Base-by-base conservation (phyloP, 2,113 vertebrate genomes). In the Gymnarchus niloticus region DNA sequence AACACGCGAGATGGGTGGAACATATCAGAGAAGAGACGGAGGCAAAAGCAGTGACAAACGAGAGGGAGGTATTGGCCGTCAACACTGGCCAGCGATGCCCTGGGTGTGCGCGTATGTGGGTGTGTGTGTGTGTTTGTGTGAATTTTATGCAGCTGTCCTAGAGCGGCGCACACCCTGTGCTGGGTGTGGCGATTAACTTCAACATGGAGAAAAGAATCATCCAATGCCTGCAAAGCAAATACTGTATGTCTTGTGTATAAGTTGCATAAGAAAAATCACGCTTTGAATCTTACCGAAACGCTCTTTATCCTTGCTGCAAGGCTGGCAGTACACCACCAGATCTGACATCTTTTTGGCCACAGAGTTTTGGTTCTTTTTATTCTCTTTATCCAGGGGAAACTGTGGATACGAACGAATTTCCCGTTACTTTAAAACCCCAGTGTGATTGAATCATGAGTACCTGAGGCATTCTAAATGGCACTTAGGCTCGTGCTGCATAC, bases 281-380 rank as follows among this genome's bases (percentile, higher is more conserved):
- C n/a, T n/a, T n/a, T 56, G 19, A 2, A 28, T 78, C 2, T 87
- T 94, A 99, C 98, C 96, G 89, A 99, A 95, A 73, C 95, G 95
- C 85, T 99, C 97, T 89, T 99, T 99, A 81, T 97, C 96, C 92
- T 98, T 98, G 94, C 97, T 98, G 85, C 95, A 96, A 0, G 97
- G 98, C 85, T 96, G 97, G 93, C 98, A 99, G 91, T 99, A 99
- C 51, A 99, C 95, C 17, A 98, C 97, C 89, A 99, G 87, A 89
- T 99, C 97, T 0, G 98, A 99, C 91, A 99, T 96, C 91, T 99
- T 98, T 61, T 96, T 97, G 88, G 97, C 97, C 83, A 99, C 97
- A 44, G 95, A 94, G 6, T 95, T 96, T 87, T 95, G 65, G 19
- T 97, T 92, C 93, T 97, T 93, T 98, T 97, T 92, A 95, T 96